Evolutionary conservation across 2,797 vertebrate genomes (phyloP), one percentile per base, ranked within the genome.

Genomic region (Dromococcyx pavoninus): DNA sequence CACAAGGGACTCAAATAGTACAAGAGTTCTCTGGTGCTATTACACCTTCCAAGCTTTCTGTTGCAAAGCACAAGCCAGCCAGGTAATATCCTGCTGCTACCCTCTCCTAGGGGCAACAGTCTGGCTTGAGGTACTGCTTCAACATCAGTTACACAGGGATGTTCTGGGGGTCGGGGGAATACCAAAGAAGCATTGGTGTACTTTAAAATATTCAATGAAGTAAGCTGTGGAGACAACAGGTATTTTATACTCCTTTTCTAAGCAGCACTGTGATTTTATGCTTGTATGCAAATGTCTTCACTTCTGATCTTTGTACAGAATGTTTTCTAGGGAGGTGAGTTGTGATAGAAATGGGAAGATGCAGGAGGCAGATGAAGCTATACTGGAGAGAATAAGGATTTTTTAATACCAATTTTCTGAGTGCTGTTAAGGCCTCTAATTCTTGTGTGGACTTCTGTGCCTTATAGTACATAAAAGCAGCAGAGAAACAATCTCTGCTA

Each of bases 61-160:
- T 10, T 11, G 11, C 2, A 12, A 39, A n/a, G 35, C 69, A 60
- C 1, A 28, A 75, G 9, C 2, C 58, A 76, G 44, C 11, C 7
- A 25, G 51, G 33, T 2, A 6, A 43, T 2, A 30, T 11, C 33
- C 46, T 24, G 46, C 24, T 76, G 57, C 66, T 27, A 11, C 13
- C 43, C 5, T 15, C 0, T 0, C 33, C 27, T 4, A 0, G 9
- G 27, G 37, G 6, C 37, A 39, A 24, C 60, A 16, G 3, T 32
- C 62, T 22, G 57, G 24, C 28, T 43, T 7, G 56, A 46, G 73
- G 41, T 21, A 27, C 48, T 10, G 35, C 50, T 44, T 43, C n/a
- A 11, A 5, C 27, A 28, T 12, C 41, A 65, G 8, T 24, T 21
- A 21, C 2, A 25, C n/a, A 48, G 67, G 39, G 13, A 14, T 22